phyloP scores from a whole-genome alignment of 2,797 vertebrate species.

The Siniperca scherzeri region DNA sequence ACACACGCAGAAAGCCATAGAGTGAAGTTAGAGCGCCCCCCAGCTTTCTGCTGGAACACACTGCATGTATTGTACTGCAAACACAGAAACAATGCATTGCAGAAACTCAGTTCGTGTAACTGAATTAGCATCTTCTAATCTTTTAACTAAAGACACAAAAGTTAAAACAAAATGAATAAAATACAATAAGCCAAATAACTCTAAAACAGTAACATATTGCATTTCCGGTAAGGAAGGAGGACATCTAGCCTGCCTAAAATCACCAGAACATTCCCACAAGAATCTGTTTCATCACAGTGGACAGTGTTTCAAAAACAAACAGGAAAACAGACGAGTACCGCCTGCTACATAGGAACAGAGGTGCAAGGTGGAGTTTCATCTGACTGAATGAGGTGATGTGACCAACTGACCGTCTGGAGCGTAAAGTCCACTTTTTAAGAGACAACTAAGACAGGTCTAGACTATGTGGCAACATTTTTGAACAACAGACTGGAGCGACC shows the following conservation, averaged over 20 bases:
- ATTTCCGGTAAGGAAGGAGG: background rate
- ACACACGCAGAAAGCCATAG: constrained; percentile 22
- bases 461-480: constrained; percentile 30
- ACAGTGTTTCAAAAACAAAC: constrained; percentile 31
- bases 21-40: constrained; percentile 84
- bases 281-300: constrained; percentile 5
- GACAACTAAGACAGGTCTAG: constrained; percentile 56
- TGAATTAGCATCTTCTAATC: background rate
- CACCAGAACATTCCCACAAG: background rate
- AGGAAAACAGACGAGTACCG: constrained; percentile 16
- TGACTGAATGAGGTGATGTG: constrained; percentile 26
- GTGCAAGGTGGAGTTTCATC: constrained; percentile 18
- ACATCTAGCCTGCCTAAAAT: background rate
- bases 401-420: constrained; percentile 28
- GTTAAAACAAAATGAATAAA: background rate
- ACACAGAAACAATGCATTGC: constrained; percentile 21
- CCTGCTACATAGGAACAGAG: constrained; percentile 2
- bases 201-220: background rate
- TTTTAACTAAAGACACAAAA: background rate
- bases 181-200: background rate
- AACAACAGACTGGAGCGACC: constrained; percentile 42
- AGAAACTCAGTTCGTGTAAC: constrained; percentile 13
- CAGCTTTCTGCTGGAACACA: constrained; percentile 66
- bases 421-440: constrained; percentile 50
- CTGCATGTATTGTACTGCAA: constrained; percentile 39